Evolutionary conservation across 2,888 invertebrate genomes (phyloP), one percentile per base, ranked within the genome.

Genomic region (Epinotia nisella): DNA sequence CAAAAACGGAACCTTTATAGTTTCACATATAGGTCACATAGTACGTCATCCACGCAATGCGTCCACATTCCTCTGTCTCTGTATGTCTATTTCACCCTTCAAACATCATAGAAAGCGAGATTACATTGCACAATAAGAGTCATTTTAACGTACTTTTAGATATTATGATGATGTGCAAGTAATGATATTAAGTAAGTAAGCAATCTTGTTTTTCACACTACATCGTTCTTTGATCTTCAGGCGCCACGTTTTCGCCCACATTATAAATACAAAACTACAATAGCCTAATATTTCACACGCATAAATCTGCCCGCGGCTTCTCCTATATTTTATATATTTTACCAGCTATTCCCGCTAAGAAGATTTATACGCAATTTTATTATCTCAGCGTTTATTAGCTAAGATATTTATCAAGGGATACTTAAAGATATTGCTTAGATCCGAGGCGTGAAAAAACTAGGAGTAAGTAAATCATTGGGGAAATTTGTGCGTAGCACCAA

Each of bases 351-450:
- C 71, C 68, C 66, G 70, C 73, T 75, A 69, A 72, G 68, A 72
- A 72, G 72, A 73, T 73, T 73, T 72, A 69, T 69, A 56, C 9
- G 65, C 59, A 59, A 69, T 64, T 69, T 69, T 73, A 73, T 71
- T 71, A 68, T 71, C 76, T 74, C 75, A 70, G 74, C 66, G 77
- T 75, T 75, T 77, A 77, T 77, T 76, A 76, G 77, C 75, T 70
- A 39, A 71, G 75, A 76, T 77, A 76, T 77, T 75, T 76, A 77
- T 77, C 77, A 77, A n/a, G 68, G 39, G 49, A 74, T 76, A 76
- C 75, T 75, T 76, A 75, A 59, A 75, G 71, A 72, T 76, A 76
- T 76, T 76, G 73, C 69, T 64, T 68, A 71, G 74, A 70, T 75
- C 56, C 58, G 70, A 70, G 65, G 69, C 41, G 70, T 41, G 74